Evolutionary conservation across 2,113 vertebrate genomes (phyloP).

Genomic region (Meriones unguiculatus): DNA sequence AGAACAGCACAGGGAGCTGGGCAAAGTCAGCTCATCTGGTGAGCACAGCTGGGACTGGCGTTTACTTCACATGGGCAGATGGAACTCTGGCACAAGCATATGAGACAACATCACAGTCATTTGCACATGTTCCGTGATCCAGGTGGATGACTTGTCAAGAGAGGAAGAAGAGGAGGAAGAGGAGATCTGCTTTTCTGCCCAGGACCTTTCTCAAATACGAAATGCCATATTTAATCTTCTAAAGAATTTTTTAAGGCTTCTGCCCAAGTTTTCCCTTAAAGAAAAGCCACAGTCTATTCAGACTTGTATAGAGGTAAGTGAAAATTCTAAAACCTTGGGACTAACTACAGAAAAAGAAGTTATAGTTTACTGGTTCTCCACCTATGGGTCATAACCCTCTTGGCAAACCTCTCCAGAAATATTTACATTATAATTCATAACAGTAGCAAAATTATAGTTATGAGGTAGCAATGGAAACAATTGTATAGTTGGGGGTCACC

Average conservation of each 20-base stretch:
- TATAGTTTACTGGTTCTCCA: background rate
- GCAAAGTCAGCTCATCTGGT: background rate
- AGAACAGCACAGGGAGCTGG: background rate
- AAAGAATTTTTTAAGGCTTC: conserved; percentile 91
- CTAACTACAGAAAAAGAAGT: background rate
- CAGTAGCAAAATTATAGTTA: background rate
- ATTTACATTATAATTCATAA: background rate
- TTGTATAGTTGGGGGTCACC: background rate
- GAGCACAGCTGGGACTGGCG: background rate
- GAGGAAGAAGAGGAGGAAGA: conserved; percentile 81
- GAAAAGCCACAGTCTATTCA: conserved; percentile 90
- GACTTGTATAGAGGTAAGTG: conserved; percentile 90
- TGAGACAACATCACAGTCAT: background rate
- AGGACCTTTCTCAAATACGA: conserved; percentile 90
- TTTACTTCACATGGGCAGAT: background rate
- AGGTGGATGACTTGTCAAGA: conserved; percentile 88
- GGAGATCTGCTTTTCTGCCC: conserved; percentile 89
- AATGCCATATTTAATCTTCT: conserved; percentile 89
- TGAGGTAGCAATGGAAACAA: background rate
- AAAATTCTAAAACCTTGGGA: background rate
- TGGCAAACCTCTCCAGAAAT: background rate
- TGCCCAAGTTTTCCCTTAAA: conserved; percentile 91
- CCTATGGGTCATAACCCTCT: background rate
- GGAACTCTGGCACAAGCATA: background rate
- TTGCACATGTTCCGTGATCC: conserved; percentile 46